Percentiles rank a stretch among this genome's conserved stretches.
These are phyloP conservation scores for Pristionchus exspectatus DNA, from an alignment of 2,888 invertebrate genomes.

Conservation along the genomic window DNA sequence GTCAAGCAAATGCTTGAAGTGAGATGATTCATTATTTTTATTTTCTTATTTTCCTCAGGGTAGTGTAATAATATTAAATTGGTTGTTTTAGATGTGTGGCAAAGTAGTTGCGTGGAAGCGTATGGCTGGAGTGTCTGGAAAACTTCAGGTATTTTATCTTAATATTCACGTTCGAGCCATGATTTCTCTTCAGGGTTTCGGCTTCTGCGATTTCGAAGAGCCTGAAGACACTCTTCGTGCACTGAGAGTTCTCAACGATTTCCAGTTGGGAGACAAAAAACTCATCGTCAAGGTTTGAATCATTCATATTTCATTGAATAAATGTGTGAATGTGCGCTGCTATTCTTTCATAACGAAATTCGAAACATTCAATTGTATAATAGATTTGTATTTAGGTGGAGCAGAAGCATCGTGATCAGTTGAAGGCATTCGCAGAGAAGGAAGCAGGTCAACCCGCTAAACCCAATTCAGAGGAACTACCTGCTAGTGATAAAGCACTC, in stretches of 20 bases:
- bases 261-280: constrained; percentile 92
- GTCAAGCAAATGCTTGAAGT: constrained; percentile 90
- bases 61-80: too few species aligned
- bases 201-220: constrained; percentile 96
- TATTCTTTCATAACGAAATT: background rate
- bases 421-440: constrained; percentile 87
- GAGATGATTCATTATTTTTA: background rate
- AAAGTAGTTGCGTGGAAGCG: constrained; percentile 96
- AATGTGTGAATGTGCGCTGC: background rate
- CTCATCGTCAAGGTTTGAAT: constrained; percentile 86
- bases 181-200: constrained; percentile 86
- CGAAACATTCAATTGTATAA: background rate
- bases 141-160: constrained; percentile 68
- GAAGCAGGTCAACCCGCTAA: constrained; percentile 52
- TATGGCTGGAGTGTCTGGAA: constrained; percentile 87
- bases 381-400: constrained; percentile 83
- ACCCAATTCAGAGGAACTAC: constrained; percentile 63
- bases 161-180: background rate
- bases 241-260: constrained; percentile 91
- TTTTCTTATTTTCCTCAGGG: background rate
- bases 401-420: constrained; percentile 94
- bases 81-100: constrained; percentile 87
- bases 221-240: constrained; percentile 96
- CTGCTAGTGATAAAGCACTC: constrained; percentile 70
- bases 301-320: background rate